These are phyloP conservation scores for Seira sanloemensis DNA, from an alignment of 2,888 invertebrate species.

Conservation along the genomic window DNA sequence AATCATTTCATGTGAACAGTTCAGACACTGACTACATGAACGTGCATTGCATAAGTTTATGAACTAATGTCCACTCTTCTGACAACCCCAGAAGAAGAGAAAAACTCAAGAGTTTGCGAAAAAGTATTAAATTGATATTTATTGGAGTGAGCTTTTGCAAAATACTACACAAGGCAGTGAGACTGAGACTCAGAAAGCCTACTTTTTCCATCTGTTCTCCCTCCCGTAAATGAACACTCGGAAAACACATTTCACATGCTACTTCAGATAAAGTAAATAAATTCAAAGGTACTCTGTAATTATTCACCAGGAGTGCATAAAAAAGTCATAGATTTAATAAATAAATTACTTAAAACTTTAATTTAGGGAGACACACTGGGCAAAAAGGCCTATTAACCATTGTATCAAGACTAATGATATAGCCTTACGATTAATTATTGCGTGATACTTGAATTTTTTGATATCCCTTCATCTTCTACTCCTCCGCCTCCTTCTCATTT, in stretches of 20 bases:
- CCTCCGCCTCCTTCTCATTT: slow-evolving; percentile 24
- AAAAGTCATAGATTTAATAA: not conserved
- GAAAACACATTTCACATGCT: not conserved
- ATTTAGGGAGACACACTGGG: not conserved
- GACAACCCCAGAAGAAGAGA: not conserved
- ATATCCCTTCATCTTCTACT: slow-evolving; percentile 3
- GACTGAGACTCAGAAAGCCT: not conserved
- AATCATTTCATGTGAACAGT: slow-evolving; percentile 4
- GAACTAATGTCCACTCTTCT: slow-evolving; percentile 4
- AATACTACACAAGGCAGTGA: no score
- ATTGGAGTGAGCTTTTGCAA: not conserved
- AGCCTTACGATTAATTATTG: slow-evolving; percentile 2
- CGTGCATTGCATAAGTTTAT: not conserved
- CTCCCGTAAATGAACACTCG: not conserved
- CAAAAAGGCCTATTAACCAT: not conserved
- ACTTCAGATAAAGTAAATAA: not conserved
- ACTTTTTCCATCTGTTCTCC: not conserved
- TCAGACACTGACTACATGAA: slow-evolving; percentile 1
- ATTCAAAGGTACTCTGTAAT: not conserved
- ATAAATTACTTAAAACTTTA: slow-evolving; percentile 4
- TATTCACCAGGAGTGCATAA: not conserved
- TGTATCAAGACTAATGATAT: not conserved
- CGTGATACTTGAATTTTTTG: slow-evolving; percentile 18
- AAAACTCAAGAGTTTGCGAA: not conserved
- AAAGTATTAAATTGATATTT: slow-evolving; percentile 4